Evolutionary conservation across 2,113 vertebrate genomes (phyloP), one percentile per base, ranked within the genome.

Genomic region (Typhlomys cinereus): DNA sequence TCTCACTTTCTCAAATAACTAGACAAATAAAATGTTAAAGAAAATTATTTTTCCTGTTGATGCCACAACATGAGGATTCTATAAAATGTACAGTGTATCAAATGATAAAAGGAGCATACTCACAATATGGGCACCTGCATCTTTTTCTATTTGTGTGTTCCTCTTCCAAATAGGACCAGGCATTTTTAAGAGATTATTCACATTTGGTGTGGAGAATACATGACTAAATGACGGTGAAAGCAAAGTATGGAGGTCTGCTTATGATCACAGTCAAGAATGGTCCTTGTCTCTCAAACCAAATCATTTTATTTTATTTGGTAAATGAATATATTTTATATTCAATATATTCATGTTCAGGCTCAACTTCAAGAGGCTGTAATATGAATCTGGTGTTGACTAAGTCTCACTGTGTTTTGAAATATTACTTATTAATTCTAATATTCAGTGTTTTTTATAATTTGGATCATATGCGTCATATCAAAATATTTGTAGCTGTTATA

Each of bases 321-420:
- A 39, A 34, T 71, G 20, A 74, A 36, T 20, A 4, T 57, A 6
- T 73, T 71, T 91, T 74, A n/a, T 92, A 81, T 70, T 6, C 69
- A 75, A 88, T 79, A 54, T 79, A 50, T 21, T 46, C 29, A 52
- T 52, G 2, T 54, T 79, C 5, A 80, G 21, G 4, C 18, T 25
- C 29, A 50, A n/a, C 7, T 75, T 74, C 13, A 93, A 54, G n/a
- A 79, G 6, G 31, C 31, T 90, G 87, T 81, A 20, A 66, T 66
- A 70, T 61, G 92, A 85, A 44, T 59, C 39, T 91, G 13, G 4
- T 4, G 25, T n/a, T 61, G 46, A 74, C 13, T 20, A 71, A 27
- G 4, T 2, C 75, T 70, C 14, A 36, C 20, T n/a, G n/a, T 82
- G 34, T 80, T 95, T 95, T 57, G 78, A 88, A 95, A 84, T 2